These are phyloP conservation scores for Sebastes fasciatus DNA, from an alignment of 2,113 vertebrate species.

Conservation along the genomic window DNA sequence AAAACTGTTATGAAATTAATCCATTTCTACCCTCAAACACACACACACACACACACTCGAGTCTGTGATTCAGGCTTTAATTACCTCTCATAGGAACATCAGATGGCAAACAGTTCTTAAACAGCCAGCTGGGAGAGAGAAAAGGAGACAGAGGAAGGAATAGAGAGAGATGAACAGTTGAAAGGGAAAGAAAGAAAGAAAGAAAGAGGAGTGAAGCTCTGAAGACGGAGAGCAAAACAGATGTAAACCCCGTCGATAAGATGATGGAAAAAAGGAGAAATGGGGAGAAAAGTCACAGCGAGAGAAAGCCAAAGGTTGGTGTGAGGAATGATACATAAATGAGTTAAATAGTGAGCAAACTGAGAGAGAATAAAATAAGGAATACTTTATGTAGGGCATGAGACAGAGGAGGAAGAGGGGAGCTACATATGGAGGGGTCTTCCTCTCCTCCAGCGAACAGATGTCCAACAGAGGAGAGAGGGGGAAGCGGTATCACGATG, in stretches of 20 bases:
- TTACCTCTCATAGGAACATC: slow-evolving; percentile 85
- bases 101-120: slow-evolving; percentile 85
- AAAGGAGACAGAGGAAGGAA: slow-evolving; percentile 23
- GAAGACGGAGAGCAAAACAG: not conserved
- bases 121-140: slow-evolving; percentile 77
- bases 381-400: slow-evolving; percentile 45
- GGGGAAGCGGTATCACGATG: not conserved
- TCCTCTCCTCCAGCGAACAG: slow-evolving; percentile 68
- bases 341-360: slow-evolving; percentile 15
- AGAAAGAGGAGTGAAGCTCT: not conserved
- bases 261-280: slow-evolving; percentile 4
- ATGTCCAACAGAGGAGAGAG: slow-evolving; percentile 53
- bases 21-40: slow-evolving; percentile 39
- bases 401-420: slow-evolving; percentile 33
- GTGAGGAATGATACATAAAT: not conserved
- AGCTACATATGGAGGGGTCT: slow-evolving; percentile 61
- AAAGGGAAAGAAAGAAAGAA: not conserved
- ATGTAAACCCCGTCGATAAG: not conserved
- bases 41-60: slow-evolving; percentile 34
- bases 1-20: slow-evolving; percentile 71
- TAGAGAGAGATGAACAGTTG: slow-evolving; percentile 21
- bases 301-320: not conserved
- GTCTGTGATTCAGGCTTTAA: slow-evolving; percentile 79
- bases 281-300: slow-evolving; percentile 3
- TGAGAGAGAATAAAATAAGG: slow-evolving; percentile 14